Evolutionary conservation across 92 coral and sea anemone species (phyloP).

Genomic region (Phymanthus crucifer): DNA sequence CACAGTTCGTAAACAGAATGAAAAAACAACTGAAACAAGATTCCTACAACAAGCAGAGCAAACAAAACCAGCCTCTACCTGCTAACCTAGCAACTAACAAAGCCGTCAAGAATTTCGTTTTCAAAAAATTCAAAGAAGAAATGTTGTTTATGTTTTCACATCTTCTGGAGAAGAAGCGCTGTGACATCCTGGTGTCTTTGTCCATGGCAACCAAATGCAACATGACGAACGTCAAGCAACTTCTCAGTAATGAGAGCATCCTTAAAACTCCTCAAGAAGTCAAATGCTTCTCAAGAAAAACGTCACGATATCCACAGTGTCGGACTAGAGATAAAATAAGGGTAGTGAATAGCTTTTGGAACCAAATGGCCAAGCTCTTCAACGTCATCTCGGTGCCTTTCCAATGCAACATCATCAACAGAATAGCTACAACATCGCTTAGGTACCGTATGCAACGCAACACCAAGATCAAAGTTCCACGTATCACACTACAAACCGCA

Average conservation of each 20-base stretch:
- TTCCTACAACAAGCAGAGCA: background rate
- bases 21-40: conserved; percentile 7
- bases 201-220: conserved; percentile 43
- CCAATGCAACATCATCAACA: conserved; percentile 69
- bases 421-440: conserved; percentile 51
- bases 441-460: conserved; percentile 7
- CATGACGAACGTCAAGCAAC: conserved; percentile 13
- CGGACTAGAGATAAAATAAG: background rate
- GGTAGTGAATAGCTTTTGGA: conserved; percentile 20
- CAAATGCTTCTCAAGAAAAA: conserved; percentile 9
- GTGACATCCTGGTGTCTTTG: conserved; percentile 39
- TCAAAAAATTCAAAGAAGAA: conserved; percentile 53
- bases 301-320: background rate
- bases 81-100: background rate
- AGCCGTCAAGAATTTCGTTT: conserved; percentile 22
- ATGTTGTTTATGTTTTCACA: conserved; percentile 51
- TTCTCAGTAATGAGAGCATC: conserved; percentile 30
- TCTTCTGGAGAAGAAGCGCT: conserved; percentile 52
- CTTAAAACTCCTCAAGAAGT: conserved; percentile 17
- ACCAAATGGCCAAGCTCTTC: conserved; percentile 57
- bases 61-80: conserved; percentile 9
- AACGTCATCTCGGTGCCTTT: conserved; percentile 64
- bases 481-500: conserved; percentile 42
- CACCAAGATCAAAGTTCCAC: conserved; percentile 10
- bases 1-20: background rate